These are phyloP conservation scores for Drosophila watanabei DNA, from an alignment of 1,140 invertebrate species.

Conservation along the genomic window DNA sequence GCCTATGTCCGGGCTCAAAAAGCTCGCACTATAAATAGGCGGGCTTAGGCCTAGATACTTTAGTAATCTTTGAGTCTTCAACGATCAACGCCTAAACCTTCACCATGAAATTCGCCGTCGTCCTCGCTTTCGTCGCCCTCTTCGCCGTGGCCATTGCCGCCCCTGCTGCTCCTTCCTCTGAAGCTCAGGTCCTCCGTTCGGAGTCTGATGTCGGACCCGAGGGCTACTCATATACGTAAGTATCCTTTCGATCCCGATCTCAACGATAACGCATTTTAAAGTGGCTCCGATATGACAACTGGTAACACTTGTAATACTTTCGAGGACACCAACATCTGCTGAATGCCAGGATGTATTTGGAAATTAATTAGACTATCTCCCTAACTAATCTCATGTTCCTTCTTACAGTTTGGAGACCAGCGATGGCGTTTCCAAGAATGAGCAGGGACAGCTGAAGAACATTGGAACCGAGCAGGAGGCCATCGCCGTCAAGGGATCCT, in stretches of 20 bases:
- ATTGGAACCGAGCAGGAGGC: slow-evolving; percentile 36
- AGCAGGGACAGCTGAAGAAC: not conserved
- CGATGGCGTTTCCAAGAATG: slow-evolving; percentile 87
- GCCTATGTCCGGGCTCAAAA: not conserved
- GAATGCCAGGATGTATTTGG: too few species aligned
- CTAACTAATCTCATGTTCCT: not conserved
- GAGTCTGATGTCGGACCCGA: slow-evolving; percentile 82
- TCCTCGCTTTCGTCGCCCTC: slow-evolving; percentile 45
- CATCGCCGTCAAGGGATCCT: slow-evolving; percentile 49
- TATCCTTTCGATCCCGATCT: not conserved
- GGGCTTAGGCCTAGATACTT: slow-evolving; percentile 1
- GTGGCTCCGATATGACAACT: not conserved
- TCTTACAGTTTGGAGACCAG: slow-evolving; percentile 87
- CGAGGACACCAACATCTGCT: not conserved
- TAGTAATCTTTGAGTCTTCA: slow-evolving; percentile 50
- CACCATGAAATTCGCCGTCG: slow-evolving; percentile 74
- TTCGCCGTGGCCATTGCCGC: slow-evolving; percentile 39
- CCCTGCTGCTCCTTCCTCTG: not conserved
- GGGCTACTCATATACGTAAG: not conserved
- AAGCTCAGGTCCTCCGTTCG: rapidly evolving
- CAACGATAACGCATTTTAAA: not conserved
- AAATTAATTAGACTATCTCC: too few species aligned
- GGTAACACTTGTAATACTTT: not conserved
- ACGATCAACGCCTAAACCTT: slow-evolving; percentile 31
- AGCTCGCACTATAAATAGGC: slow-evolving; percentile 12